These are phyloP conservation scores for Antigone vipio DNA, from an alignment of 2,113 vertebrate species.

Conservation along the genomic window DNA sequence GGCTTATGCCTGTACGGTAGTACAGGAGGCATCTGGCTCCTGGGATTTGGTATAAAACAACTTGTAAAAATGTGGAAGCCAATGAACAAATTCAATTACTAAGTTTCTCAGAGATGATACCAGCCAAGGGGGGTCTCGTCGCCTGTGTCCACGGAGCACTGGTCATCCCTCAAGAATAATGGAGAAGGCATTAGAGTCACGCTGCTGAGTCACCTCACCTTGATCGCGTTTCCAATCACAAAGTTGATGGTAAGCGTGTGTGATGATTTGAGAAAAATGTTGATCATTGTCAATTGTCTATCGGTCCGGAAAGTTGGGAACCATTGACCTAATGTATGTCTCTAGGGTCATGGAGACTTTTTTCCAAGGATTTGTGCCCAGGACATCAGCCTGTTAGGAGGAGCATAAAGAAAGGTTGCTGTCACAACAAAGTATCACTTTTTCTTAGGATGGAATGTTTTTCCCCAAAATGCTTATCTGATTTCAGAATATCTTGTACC, in stretches of 20 bases:
- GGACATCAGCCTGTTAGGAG: not conserved
- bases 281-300: constrained; percentile 1
- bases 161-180: not conserved
- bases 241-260: not conserved
- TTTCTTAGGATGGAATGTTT: not conserved
- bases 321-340: not conserved
- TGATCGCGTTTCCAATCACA: not conserved
- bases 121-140: not conserved
- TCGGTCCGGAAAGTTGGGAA: constrained; percentile 10
- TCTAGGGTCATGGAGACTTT: not conserved
- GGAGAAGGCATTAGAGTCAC: not conserved
- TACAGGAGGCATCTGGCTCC: not conserved
- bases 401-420: constrained; percentile 5
- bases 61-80: not conserved
- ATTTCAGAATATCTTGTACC: not conserved
- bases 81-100: not conserved
- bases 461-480: not conserved
- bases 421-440: not conserved
- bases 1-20: accelerated
- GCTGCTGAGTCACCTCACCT: constrained; percentile 31
- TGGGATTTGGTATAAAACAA: not conserved
- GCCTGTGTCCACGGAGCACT: not conserved
- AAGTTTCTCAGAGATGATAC: not conserved
- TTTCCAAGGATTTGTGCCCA: not conserved
- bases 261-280: constrained; percentile 3